Percentiles rank a stretch among this genome's conserved stretches.
Evolutionary conservation across 2,797 vertebrate genomes (phyloP).

Genomic region (Spinus pinus): DNA sequence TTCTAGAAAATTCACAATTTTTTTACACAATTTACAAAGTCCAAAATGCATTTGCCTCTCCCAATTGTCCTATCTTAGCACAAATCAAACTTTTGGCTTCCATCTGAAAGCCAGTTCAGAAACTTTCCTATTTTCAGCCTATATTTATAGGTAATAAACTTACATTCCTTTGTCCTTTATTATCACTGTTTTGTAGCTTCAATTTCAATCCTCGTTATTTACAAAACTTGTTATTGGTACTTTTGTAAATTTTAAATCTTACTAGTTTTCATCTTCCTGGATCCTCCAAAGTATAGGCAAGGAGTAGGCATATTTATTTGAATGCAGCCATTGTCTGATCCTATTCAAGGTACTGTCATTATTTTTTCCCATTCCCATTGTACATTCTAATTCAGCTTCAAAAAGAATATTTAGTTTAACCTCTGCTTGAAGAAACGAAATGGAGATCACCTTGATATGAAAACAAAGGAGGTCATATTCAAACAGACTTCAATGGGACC

Average conservation of each 20-base stretch:
- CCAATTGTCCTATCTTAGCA: not conserved
- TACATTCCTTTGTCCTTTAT: not conserved
- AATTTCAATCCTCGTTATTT: not conserved
- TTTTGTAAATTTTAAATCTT: not conserved
- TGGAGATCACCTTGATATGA: not conserved
- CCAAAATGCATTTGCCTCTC: not conserved
- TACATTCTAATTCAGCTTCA: constrained; percentile 49
- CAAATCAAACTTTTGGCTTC: not conserved
- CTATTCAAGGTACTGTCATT: not conserved
- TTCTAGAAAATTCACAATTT: not conserved
- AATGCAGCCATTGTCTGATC: not conserved
- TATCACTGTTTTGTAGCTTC: not conserved
- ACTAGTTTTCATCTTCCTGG: not conserved
- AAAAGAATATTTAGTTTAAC: constrained; percentile 55
- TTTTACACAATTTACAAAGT: not conserved
- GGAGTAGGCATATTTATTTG: not conserved
- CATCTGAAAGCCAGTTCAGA: not conserved
- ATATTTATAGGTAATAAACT: not conserved
- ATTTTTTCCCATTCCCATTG: not conserved
- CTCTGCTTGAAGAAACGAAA: constrained; percentile 33
- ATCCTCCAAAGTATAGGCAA: not conserved
- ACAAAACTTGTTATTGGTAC: not conserved
- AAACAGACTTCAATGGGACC: not conserved
- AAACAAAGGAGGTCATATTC: constrained; percentile 36
- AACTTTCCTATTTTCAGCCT: not conserved